Base-by-base conservation (phyloP, 2,888 invertebrate genomes). In the Quadriops clusia region DNA sequence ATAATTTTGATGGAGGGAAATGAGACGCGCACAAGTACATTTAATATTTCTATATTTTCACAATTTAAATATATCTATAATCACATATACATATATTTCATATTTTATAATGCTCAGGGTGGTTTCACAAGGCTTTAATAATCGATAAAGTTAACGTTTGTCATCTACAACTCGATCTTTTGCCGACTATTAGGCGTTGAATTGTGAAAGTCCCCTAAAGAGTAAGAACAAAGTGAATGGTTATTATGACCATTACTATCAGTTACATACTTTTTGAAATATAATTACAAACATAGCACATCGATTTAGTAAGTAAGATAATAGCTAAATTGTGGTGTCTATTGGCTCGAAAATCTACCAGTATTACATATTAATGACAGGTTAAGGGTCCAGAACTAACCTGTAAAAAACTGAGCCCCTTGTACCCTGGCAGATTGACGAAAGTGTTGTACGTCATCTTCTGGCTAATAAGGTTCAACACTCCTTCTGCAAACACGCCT, bases 321-420 rank as follows among this genome's bases (percentile, higher is more conserved):
- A 54, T 53, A 55, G 53, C 53, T 54, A 50, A 53, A 53, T 49
- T 44, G 50, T 41, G 49, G 46, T 42, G 27, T 36, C 33, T 28
- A 34, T 36, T 38, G 23, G 23, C 9, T 23, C 45, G 46, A 33
- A 37, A 54, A 55, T 50, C 51, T 46, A 46, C 46, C 47, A 17
- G 6, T 28, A 36, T 43, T 28, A 41, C 43, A 46, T 44, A 47
- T 52, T 51, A 40, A 42, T 45, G 47, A 51, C 46, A 44, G 48
- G 48, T 49, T 50, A 23, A 11, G 8, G 7, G 14, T 11, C 67
- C 68, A 67, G 67, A 66, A 55, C 45, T 56, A 44, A 47, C 55
- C 56, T 60, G 56, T 58, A 58, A 63, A 53, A 57, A 62, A 65
- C 63, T 68, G 68, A 70, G 70, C 70, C 70, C 68, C 63, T 54